phyloP scores from a whole-genome alignment of 2,113 vertebrate genomes.

The Tor tambroides region DNA sequence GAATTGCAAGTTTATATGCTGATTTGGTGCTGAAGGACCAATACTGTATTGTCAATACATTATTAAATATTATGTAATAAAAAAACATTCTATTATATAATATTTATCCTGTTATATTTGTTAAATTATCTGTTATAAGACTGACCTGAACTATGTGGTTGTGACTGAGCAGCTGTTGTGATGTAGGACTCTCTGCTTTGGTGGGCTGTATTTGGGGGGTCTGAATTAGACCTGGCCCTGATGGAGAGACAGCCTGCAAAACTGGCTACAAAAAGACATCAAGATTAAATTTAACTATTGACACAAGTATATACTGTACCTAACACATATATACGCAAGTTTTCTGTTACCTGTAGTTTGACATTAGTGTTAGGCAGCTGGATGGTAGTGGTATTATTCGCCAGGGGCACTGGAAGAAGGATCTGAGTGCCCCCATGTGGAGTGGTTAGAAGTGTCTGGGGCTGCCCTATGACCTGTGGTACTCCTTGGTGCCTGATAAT shows the following conservation, averaged over 20 bases:
- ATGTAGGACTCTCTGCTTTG: slow-evolving; percentile 73
- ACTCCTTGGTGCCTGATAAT: slow-evolving; percentile 85
- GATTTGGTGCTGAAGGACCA: too few relatives aligned
- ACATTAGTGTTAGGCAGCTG: slow-evolving; percentile 86
- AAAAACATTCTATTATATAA: not conserved
- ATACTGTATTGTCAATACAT: too few relatives aligned
- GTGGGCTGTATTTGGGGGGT: slow-evolving; percentile 74
- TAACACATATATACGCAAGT: not conserved
- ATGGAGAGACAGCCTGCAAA: slow-evolving; percentile 76
- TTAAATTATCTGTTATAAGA: slow-evolving; percentile 28
- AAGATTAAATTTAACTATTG: not conserved
- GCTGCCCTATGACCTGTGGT: slow-evolving; percentile 82
- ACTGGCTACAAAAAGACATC: slow-evolving; percentile 54
- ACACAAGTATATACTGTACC: slow-evolving; percentile 47
- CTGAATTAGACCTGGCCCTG: slow-evolving; percentile 77
- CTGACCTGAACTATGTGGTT: slow-evolving; percentile 85
- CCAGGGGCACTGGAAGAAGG: slow-evolving; percentile 87
- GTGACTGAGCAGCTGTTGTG: slow-evolving; percentile 74
- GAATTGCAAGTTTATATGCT: too few relatives aligned
- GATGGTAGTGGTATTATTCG: slow-evolving; percentile 79
- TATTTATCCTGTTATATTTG: not conserved
- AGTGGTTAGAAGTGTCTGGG: slow-evolving; percentile 83
- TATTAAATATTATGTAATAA: too few relatives aligned
- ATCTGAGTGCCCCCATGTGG: slow-evolving; percentile 86
- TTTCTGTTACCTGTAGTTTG: slow-evolving; percentile 82